phyloP scores from a whole-genome alignment of 2,113 vertebrate species.

The Peromyscus polionotus region DNA sequence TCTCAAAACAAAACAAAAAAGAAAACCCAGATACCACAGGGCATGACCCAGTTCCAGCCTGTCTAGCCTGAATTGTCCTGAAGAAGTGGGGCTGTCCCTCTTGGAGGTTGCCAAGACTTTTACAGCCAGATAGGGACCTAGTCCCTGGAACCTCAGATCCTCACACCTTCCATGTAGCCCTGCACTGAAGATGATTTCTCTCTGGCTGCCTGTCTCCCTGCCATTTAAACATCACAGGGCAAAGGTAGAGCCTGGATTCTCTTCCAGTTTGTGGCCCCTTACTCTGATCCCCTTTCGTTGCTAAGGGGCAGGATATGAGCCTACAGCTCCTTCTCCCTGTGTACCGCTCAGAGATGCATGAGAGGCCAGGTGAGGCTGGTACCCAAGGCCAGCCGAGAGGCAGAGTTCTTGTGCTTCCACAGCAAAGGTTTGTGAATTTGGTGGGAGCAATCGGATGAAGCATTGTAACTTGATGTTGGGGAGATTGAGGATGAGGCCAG shows the following conservation, averaged over 20 bases:
- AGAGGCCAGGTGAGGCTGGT: not conserved
- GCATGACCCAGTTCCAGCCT: not conserved
- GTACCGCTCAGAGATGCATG: not conserved
- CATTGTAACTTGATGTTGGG: not conserved
- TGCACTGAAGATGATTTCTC: not conserved
- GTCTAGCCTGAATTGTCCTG: not conserved
- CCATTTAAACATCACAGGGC: not conserved
- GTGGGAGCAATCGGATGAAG: not conserved
- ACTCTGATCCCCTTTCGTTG: not conserved
- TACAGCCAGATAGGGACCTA: not conserved
- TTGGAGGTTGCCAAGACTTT: not conserved
- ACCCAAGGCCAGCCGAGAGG: not conserved
- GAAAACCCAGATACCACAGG: not conserved
- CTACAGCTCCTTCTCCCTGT: no score
- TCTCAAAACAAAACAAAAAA: not conserved
- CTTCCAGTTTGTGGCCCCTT: not conserved
- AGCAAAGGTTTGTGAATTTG: not conserved
- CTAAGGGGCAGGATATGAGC: not conserved
- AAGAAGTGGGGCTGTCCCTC: not conserved
- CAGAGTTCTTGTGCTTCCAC: not conserved
- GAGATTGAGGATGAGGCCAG: not conserved
- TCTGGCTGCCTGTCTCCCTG: not conserved
- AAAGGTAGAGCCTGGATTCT: not conserved
- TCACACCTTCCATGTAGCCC: not conserved
- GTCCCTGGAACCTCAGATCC: not conserved